Conservation (phyloP, 2,113 vertebrate genomes). For the Beaufortia kweichowensis region DNA sequence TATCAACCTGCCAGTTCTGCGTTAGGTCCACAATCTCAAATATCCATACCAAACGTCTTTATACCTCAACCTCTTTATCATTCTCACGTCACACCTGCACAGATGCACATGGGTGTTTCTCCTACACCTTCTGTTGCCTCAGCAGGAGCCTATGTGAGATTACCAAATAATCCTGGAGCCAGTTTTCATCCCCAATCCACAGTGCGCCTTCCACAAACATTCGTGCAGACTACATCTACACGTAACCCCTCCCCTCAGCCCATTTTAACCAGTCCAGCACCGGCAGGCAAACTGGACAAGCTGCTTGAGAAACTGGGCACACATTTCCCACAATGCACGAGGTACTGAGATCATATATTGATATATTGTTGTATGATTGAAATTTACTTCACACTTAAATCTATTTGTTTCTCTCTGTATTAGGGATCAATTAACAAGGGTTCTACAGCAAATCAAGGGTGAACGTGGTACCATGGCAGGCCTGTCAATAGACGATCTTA, state of each 20-base stretch:
- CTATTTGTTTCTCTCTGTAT: neutral
- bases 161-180: neutral
- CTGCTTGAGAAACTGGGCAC: slow-evolving; percentile 83
- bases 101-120: neutral
- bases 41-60: slow-evolving; percentile 57
- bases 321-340: slow-evolving; percentile 84
- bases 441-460: slow-evolving; percentile 91
- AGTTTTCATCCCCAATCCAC: slow-evolving; percentile 22
- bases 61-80: slow-evolving; percentile 51
- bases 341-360: slow-evolving; percentile 63
- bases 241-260: slow-evolving; percentile 48
- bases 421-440: slow-evolving; percentile 81
- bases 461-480: slow-evolving; percentile 86
- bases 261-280: slow-evolving; percentile 64
- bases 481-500: slow-evolving; percentile 86
- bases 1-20: slow-evolving; percentile 50
- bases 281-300: slow-evolving; percentile 81
- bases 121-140: neutral
- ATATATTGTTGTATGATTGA: neutral
- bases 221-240: neutral
- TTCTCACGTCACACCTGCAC: slow-evolving; percentile 60
- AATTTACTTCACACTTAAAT: neutral
- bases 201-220: neutral
- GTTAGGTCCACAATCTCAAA: slow-evolving; percentile 6
- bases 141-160: neutral